phyloP scores from a whole-genome alignment of 1,140 invertebrate species.

The Sesamia nonagrioides region DNA sequence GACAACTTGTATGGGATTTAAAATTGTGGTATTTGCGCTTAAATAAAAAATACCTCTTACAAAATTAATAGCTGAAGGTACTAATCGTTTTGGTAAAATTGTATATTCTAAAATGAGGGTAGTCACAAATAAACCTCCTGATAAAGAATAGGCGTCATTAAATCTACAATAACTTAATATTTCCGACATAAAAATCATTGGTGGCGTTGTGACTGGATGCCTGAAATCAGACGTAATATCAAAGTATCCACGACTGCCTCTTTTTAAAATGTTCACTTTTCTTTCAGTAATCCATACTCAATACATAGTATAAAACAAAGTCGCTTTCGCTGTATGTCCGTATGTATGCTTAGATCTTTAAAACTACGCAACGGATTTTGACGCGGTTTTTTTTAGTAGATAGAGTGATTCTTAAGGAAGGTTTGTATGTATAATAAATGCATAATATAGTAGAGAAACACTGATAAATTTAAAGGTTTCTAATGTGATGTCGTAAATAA shows the following conservation, averaged over 20 bases:
- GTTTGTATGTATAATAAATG: no score
- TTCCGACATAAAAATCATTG: slow-evolving; percentile 94
- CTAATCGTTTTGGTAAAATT: slow-evolving; percentile 92
- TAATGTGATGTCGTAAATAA: no score
- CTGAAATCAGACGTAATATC: slow-evolving; percentile 95
- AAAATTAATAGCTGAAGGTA: slow-evolving; percentile 93
- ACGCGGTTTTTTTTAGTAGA: no score
- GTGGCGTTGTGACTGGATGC: slow-evolving; percentile 95
- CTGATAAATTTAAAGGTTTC: no score
- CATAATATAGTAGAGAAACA: no score
- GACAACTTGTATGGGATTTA: slow-evolving; percentile 88
- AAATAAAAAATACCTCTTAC: slow-evolving; percentile 91
- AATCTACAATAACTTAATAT: slow-evolving; percentile 91
- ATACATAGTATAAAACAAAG: no score
- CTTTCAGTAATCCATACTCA: slow-evolving; percentile 92
- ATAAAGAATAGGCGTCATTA: slow-evolving; percentile 90
- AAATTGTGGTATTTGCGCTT: slow-evolving; percentile 87
- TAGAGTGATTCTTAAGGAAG: no score
- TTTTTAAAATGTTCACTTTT: slow-evolving; percentile 91
- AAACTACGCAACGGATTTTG: no score
- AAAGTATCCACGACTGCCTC: slow-evolving; percentile 92
- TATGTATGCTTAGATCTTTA: no score
- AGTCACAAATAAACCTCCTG: slow-evolving; percentile 93
- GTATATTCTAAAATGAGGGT: slow-evolving; percentile 94
- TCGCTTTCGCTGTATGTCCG: no score